phyloP scores from a whole-genome alignment of 1,140 invertebrate species.

The Palaemon carinicauda region DNA sequence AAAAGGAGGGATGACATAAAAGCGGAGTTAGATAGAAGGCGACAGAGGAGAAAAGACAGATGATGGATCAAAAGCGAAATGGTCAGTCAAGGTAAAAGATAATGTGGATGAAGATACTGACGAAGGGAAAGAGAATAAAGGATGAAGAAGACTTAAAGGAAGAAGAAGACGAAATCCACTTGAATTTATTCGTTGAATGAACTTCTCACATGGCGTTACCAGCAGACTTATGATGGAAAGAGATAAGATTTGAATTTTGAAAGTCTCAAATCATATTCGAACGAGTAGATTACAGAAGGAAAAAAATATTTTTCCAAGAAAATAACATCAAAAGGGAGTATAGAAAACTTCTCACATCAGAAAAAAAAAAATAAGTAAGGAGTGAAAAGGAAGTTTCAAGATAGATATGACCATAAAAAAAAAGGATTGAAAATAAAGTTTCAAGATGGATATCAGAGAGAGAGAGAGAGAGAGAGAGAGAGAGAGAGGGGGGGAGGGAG shows the following conservation, averaged over 20 bases:
- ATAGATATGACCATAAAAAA: background rate
- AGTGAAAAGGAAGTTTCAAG: too few species aligned
- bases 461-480: background rate
- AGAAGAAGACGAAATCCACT: background rate
- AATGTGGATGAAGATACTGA: background rate
- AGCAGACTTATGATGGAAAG: too few species aligned
- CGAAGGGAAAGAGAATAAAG: background rate
- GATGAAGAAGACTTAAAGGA: background rate
- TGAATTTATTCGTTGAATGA: too few species aligned
- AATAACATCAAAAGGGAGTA: too few species aligned
- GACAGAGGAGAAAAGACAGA: background rate
- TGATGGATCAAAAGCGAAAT: background rate
- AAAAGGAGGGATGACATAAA: background rate
- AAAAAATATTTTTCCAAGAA: too few species aligned
- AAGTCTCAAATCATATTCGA: too few species aligned
- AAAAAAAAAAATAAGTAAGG: too few species aligned
- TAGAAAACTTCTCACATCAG: too few species aligned
- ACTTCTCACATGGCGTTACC: too few species aligned
- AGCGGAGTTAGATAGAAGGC: background rate
- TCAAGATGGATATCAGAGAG: background rate
- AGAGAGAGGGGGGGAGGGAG: background rate
- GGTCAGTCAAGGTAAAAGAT: background rate
- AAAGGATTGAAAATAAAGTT: background rate
- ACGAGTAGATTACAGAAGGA: too few species aligned
- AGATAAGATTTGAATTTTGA: too few species aligned